Evolutionary conservation across 2,113 vertebrate genomes (phyloP).

Genomic region (Syngnathoides biaculeatus): DNA sequence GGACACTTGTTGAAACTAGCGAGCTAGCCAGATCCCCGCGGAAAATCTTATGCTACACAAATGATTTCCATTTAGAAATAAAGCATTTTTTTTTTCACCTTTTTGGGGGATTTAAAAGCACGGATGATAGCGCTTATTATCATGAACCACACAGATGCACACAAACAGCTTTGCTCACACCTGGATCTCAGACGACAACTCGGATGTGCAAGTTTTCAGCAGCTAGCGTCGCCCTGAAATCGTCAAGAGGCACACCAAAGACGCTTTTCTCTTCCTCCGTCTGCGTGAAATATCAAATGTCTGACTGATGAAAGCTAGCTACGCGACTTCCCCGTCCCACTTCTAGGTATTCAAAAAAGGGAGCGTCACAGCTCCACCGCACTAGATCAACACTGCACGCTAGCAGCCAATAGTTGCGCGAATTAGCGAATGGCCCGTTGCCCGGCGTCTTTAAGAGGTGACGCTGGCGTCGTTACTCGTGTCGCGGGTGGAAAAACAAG

Average conservation of each 20-base stretch:
- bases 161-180: not conserved
- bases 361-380: too few relatives aligned
- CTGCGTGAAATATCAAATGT: not conserved
- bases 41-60: too few relatives aligned
- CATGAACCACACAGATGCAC: too few relatives aligned
- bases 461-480: slow-evolving; percentile 33
- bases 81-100: too few relatives aligned
- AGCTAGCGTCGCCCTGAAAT: not conserved
- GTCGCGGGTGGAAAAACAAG: slow-evolving; percentile 3
- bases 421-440: slow-evolving; percentile 39
- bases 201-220: not conserved
- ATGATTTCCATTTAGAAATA: too few relatives aligned
- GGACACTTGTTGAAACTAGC: too few relatives aligned
- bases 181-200: not conserved
- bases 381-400: not conserved
- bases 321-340: too few relatives aligned
- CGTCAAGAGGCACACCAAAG: not conserved
- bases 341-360: too few relatives aligned
- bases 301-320: slow-evolving; percentile 6
- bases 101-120: too few relatives aligned
- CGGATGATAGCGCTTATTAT: too few relatives aligned
- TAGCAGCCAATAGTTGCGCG: slow-evolving; percentile 5
- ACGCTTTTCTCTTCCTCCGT: not conserved
- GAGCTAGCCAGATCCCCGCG: too few relatives aligned
- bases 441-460: slow-evolving; percentile 33